Base-by-base conservation (phyloP, 2,797 vertebrate genomes). In the Huso huso region DNA sequence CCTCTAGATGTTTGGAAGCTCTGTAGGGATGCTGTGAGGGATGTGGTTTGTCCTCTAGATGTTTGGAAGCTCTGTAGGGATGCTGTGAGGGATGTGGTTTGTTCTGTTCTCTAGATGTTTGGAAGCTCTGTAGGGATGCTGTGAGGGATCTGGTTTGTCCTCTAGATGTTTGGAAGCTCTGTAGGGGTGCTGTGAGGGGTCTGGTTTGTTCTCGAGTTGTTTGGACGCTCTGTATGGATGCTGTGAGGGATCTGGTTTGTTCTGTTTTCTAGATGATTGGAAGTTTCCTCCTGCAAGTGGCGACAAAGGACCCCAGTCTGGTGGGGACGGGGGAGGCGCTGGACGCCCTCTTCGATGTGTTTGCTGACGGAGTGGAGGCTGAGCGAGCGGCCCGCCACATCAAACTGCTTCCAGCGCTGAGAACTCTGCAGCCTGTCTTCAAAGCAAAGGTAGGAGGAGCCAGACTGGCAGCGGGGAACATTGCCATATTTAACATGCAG, bases 291-390 rank as follows among this genome's bases (percentile, higher is more conserved):
- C 89, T 99, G 61, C 89, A 92, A 61, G 89, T 97, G 1, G 91
- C 91, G 49, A 85, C 84, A 6, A 95, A 81, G 74, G 95, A 99
- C 10, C 15, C 80, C 23, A 90, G 92, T 69, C 88, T 99, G 62
- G 92, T 98, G 50, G 97, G 96, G 57, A 89, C 87, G 5, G 96
- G 95, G 51, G 97, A 97, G 80, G 94, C 95, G 6, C 84, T 99
- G 64, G 97, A 99, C 55, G 95, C 96, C 51, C 82, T 99, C 76
- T 93, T 99, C 68, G 97, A 98, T 49, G 95, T 97, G 13, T 99
- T 98, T 73, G 95, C 95, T 1, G 96, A 99, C 58, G 96, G 97
- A n/a, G 77, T 87, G 62, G 94, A 96, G 79, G 93, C 96, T 0
- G 94, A 97, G 78, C 82, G 64, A 2, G 95, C 94, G 0, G 93